phyloP scores from a whole-genome alignment of 2,113 vertebrate genomes.

The Brachypteracias leptosomus region DNA sequence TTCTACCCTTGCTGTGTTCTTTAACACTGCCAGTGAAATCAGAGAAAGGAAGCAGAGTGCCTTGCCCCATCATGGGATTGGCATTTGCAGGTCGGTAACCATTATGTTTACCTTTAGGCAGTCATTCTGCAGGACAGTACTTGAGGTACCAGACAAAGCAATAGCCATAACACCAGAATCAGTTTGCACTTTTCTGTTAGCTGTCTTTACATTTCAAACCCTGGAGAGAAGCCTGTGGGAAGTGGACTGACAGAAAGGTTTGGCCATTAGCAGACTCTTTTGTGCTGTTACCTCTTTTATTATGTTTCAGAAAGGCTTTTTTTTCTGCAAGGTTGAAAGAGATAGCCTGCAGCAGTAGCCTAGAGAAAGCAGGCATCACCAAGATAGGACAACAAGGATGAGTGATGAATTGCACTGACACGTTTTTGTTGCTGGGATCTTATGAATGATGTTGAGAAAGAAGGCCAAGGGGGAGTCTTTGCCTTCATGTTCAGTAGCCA shows the following conservation, averaged over 20 bases:
- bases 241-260: neutral
- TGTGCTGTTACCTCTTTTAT: neutral
- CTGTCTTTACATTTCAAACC: neutral
- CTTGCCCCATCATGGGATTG: neutral
- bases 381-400: neutral
- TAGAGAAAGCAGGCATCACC: neutral
- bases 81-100: neutral
- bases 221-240: neutral
- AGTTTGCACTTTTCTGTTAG: neutral
- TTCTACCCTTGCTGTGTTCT: neutral
- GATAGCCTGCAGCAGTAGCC: neutral
- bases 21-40: neutral
- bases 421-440: neutral
- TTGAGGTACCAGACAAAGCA: neutral
- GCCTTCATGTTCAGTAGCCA: neutral
- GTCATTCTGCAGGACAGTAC: neutral
- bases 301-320: neutral
- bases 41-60: neutral
- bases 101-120: neutral
- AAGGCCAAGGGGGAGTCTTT: neutral
- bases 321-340: neutral
- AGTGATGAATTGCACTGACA: conserved; percentile 20
- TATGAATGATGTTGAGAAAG: neutral
- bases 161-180: neutral
- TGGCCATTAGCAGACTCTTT: conserved; percentile 28